These are phyloP conservation scores for Emesis furor DNA, from an alignment of 2,888 invertebrate species.

Conservation along the genomic window DNA sequence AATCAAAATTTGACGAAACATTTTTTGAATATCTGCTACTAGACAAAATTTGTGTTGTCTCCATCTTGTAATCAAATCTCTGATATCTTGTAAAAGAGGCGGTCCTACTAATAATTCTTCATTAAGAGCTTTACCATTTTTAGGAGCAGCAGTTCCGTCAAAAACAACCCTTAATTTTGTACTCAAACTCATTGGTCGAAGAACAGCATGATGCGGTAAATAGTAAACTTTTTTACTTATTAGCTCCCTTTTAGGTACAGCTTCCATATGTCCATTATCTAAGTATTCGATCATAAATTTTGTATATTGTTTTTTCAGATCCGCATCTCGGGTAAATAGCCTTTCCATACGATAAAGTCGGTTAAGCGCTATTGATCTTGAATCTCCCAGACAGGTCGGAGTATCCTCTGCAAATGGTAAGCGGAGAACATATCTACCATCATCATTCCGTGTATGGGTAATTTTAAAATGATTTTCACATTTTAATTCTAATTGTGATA, in stretches of 20 bases:
- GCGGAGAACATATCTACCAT: constrained; percentile 62
- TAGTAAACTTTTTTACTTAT: too few relatives aligned
- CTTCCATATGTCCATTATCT: constrained; percentile 59
- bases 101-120: constrained; percentile 5
- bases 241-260: constrained; percentile 58
- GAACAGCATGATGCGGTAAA: too few relatives aligned
- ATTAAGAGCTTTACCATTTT: too few relatives aligned
- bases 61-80: constrained; percentile 61
- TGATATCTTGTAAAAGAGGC: constrained; percentile 56
- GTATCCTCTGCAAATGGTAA: constrained; percentile 61
- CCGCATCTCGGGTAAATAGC: constrained; percentile 51
- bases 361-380: constrained; percentile 49
- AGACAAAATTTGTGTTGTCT: constrained; percentile 61
- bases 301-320: constrained; percentile 60
- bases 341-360: constrained; percentile 54
- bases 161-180: too few relatives aligned
- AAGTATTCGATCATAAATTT: constrained; percentile 65
- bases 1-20: constrained; percentile 64
- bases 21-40: constrained; percentile 66
- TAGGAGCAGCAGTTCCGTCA: too few relatives aligned
- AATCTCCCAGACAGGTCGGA: constrained; percentile 56
- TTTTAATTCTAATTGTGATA: constrained; percentile 54
- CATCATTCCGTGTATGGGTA: constrained; percentile 47
- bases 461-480: constrained; percentile 64
- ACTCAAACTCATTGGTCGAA: too few relatives aligned